Base-by-base conservation (phyloP, 2,888 invertebrate genomes). In the Drosophila kuntzei region DNA sequence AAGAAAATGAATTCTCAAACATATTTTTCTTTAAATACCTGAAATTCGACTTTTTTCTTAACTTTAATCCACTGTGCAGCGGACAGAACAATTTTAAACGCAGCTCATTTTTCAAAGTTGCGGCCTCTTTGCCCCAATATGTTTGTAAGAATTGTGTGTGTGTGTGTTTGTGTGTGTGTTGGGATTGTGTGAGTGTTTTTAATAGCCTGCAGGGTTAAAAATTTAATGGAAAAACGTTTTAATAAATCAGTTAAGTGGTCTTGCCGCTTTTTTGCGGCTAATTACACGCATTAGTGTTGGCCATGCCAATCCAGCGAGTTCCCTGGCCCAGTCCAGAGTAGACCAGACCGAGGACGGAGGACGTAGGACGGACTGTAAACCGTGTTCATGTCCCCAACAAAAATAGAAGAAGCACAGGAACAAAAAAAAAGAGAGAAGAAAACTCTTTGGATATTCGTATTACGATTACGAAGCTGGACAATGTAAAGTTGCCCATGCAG, bases 201-300 rank as follows among this genome's bases (percentile, higher is more conserved):
- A 85, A 85, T 87, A 87, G 85, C 85, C 87, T 72, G 78, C 79
- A 87, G 85, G 85, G 89, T 89, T 84, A 86, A 86, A 86, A 89
- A 86, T 89, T 86, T 86, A 86, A 86, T 86, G 89, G 85, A 86
- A 86, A 86, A 86, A 89, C 85, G 85, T 86, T 86, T 86, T 89
- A 89, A 86, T 86, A 86, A 86, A 86, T 86, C 85, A 86, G 85
- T 86, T 86, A 86, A 86, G 89, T 86, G 85, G 87, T 86, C 85
- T 89, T 89, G 85, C 85, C 87, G 87, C 89, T 86, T 84, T 81
- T 86, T 89, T 86, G 89, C 86, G 85, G 89, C 85, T 86, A 86
- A 86, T 86, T 86, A 89, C 89, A 87, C 89, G 89, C 85, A 86
- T 86, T 86, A 86, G 89, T 85, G 87, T 65, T 77, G 80, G 69